Evolutionary conservation across 2,888 invertebrate species (phyloP), one percentile per base, ranked within the genome.

Genomic region (Trissoscelio sp.): DNA sequence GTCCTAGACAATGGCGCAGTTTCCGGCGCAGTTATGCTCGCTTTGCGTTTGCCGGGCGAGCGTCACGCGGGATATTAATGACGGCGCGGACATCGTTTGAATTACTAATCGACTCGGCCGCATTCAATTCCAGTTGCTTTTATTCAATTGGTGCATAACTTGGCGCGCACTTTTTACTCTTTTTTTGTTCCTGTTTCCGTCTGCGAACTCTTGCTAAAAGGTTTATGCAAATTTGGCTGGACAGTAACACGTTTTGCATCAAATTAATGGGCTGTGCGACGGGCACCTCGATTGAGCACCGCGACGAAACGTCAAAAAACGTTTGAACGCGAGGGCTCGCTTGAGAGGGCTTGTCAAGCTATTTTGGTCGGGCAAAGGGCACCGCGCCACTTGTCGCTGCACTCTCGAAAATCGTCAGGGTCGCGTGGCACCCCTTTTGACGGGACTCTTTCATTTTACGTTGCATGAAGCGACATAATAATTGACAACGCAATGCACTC

Each of bases 1-100:
- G 64, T 57, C 70, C 75, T 84, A 85, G 85, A 88, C 88, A 88
- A 88, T 87, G 85, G 81, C 78, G 70, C 77, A 77, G 74, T 79
- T 81, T 80, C 80, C 80, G 80, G 74, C 64, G 51, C 58, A 57
- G 74, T 80, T 60, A 78, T 66, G 78, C 58, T 66, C 78, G 70
- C 64, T 78, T 78, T 78, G 46, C 72, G 73, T 62, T 69, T 28
- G 51, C 22, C 31, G 16, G 28, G 44, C 46, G 24, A 58, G 58
- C 58, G 69, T 77, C 72, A 58, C 69, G 66, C 37, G 70, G 70
- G 48, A 66, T 80, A 80, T 75, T 75, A 80, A 80, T 66, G 74
- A 66, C 66, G 57, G 20, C n/a, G 31, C 42, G 44, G 55, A 39
- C 67, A 58, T 46, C 62, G 74, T 69, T 55, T 48, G 70, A 70